These are phyloP conservation scores for Champsocephalus esox DNA, from an alignment of 2,797 vertebrate species.

Conservation along the genomic window DNA sequence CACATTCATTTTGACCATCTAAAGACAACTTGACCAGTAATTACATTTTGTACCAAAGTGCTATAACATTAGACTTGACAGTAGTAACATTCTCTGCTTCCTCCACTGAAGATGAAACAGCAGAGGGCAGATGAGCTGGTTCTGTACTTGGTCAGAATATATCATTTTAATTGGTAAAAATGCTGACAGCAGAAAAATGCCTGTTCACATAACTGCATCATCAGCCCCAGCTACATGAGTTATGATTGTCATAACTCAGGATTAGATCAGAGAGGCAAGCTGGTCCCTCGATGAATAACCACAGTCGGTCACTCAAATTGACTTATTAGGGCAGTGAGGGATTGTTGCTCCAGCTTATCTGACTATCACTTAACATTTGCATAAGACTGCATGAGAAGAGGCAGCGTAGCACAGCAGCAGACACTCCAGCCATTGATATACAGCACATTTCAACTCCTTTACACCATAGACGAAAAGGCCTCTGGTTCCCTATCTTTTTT, in stretches of 20 bases:
- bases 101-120: slow-evolving; percentile 17
- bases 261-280: slow-evolving; percentile 73
- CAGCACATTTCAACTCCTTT: slow-evolving; percentile 22
- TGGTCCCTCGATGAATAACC: slow-evolving; percentile 65
- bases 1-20: neutral
- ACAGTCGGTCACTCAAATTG: slow-evolving; percentile 71
- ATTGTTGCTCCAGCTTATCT: slow-evolving; percentile 69
- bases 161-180: slow-evolving; percentile 70
- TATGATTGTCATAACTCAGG: slow-evolving; percentile 76
- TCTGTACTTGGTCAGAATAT: slow-evolving; percentile 55
- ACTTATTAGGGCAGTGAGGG: slow-evolving; percentile 72
- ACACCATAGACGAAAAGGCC: slow-evolving; percentile 18
- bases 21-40: neutral
- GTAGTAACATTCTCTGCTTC: neutral
- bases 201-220: slow-evolving; percentile 68
- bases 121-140: slow-evolving; percentile 39
- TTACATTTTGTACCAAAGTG: neutral
- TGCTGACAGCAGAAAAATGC: slow-evolving; percentile 73
- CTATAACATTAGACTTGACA: neutral
- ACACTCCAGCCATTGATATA: slow-evolving; percentile 14
- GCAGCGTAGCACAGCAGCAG: slow-evolving; percentile 23
- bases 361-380: slow-evolving; percentile 65
- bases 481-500: neutral
- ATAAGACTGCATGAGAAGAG: slow-evolving; percentile 45
- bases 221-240: slow-evolving; percentile 64